Base-by-base conservation (phyloP, 1,140 invertebrate species). In the Heliconius nattereri region DNA sequence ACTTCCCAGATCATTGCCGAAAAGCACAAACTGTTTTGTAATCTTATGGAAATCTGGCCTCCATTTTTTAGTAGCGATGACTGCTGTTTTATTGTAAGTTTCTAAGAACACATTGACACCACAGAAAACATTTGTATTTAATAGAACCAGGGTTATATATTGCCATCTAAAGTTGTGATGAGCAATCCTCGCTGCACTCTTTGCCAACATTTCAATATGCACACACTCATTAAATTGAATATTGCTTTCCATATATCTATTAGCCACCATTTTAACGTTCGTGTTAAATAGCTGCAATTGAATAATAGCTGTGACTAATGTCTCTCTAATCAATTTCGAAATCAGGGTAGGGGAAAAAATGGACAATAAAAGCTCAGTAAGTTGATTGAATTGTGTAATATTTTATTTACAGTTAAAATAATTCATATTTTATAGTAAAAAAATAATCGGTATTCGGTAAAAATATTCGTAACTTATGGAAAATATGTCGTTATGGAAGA, bases 101-200 rank as follows among this genome's bases (percentile, higher is more conserved):
- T 74, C 52, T 3, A 91, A 52, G 81, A 93, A 92, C 3, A 73
- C 66, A 37, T 86, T 84, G 0, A 88, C 82, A 2, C 87, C 87
- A 76, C 78, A 86, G 2, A 82, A 35, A 1, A 90, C 57, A 6
- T 85, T 84, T 9, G 87, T 80, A 80, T 90, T 92, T 54, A 88
- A 88, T 11, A 90, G 40, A 45, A 93, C 80, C 8, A 92, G 83
- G 6, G 92, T 92, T 7, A 83, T 80, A 72, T 87, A 89, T 13
- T 88, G 83, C 87, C 90, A 91, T 54, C 87, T 81, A 73, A 93
- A 93, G 77, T 92, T 90, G 23, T 87, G 73, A 11, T 83, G 71
- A 1, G 90, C 90, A 76, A 93, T 87, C 57, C 83, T 81, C 13
- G 88, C 87, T 54, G 92, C 91, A 72, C 75, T 85, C 82, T 85